phyloP scores from a whole-genome alignment of 2,797 vertebrate genomes.

The Muscicapa striata region DNA sequence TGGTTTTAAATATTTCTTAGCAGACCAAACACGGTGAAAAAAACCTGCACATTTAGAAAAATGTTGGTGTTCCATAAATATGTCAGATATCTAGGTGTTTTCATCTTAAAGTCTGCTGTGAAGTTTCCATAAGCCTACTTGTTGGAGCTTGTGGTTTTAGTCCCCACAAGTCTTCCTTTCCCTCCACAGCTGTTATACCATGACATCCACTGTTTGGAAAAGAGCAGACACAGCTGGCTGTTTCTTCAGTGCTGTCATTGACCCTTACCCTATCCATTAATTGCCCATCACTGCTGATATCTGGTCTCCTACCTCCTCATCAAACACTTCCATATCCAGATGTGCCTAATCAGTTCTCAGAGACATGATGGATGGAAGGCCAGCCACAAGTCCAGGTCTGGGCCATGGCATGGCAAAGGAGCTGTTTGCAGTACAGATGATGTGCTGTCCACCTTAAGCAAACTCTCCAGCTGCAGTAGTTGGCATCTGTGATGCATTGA shows the following conservation, averaged over 20 bases:
- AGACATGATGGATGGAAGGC: not conserved
- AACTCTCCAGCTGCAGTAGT: not conserved
- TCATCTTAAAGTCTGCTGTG: not conserved
- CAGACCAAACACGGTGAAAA: not conserved
- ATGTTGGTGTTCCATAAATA: not conserved
- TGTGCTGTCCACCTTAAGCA: not conserved
- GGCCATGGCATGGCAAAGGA: not conserved
- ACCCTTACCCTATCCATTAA: slow-evolving; percentile 18
- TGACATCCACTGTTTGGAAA: not conserved
- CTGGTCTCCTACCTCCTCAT: not conserved
- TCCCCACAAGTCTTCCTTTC: not conserved
- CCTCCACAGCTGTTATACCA: not conserved
- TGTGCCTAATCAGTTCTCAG: not conserved
- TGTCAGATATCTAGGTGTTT: not conserved
- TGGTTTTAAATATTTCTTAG: not conserved
- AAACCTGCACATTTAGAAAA: not conserved
- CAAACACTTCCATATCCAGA: not conserved
- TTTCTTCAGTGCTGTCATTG: not conserved
- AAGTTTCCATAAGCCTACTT: not conserved
- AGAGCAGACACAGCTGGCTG: not conserved
- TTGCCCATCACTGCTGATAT: not conserved
- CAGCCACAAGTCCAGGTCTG: not conserved
- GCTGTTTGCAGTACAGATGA: not conserved
- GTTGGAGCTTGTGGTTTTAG: not conserved
- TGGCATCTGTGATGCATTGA: not conserved